phyloP scores from a whole-genome alignment of 2,797 vertebrate genomes.

The Capromys pilorides region DNA sequence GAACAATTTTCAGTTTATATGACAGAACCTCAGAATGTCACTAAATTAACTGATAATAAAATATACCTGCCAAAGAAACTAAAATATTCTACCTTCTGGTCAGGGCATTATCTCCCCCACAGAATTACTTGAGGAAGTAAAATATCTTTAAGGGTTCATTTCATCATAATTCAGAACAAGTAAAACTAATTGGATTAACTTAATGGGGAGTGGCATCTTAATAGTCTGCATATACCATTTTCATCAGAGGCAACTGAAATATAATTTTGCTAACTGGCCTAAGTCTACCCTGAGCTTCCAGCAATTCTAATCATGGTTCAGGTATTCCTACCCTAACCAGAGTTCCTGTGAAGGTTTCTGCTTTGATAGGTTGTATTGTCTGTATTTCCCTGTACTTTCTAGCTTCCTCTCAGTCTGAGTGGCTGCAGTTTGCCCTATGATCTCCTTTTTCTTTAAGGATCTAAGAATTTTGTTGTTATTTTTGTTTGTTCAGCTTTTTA shows the following conservation, averaged over 20 bases:
- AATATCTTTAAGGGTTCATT: not conserved
- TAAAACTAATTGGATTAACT: constrained; percentile 25
- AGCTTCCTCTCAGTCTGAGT: not conserved
- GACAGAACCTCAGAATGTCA: not conserved
- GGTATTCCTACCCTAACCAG: not conserved
- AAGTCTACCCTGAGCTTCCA: not conserved
- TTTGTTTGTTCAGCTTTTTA: not conserved
- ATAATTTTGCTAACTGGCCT: not conserved
- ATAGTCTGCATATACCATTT: not conserved
- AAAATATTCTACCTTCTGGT: not conserved
- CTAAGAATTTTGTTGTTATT: not conserved
- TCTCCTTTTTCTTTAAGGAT: not conserved
- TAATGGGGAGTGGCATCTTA: not conserved
- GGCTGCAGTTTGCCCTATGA: not conserved
- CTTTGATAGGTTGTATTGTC: not conserved
- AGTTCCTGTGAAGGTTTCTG: not conserved
- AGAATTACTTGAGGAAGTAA: not conserved
- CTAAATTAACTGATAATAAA: constrained; percentile 33
- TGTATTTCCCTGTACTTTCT: not conserved
- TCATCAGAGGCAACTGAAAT: not conserved
- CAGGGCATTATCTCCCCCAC: not conserved
- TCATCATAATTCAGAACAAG: not conserved
- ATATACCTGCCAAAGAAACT: not conserved
- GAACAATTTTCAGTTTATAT: not conserved
- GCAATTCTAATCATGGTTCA: not conserved